Conservation (phyloP, 2,113 vertebrate species). For the Neofelis nebulosa region DNA sequence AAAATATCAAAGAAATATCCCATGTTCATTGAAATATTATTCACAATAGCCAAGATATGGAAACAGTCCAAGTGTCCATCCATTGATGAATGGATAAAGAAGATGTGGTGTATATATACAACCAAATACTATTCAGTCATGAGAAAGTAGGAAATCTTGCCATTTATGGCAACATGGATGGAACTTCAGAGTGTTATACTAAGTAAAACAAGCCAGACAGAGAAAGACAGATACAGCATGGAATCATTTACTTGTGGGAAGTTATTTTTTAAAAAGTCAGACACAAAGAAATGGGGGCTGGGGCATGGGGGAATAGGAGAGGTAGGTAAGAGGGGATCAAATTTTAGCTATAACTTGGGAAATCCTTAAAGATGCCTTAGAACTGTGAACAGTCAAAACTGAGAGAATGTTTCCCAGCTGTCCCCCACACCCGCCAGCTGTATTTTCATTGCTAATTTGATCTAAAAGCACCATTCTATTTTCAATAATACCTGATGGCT, state of each 20-base stretch:
- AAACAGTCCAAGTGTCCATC: neutral
- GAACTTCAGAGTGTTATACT: neutral
- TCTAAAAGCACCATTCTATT: neutral
- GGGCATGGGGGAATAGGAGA: neutral
- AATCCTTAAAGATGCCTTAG: neutral
- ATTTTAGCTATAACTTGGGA: neutral
- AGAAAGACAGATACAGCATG: neutral
- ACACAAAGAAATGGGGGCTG: neutral
- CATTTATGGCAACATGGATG: neutral
- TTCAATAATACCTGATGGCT: neutral
- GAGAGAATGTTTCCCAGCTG: neutral
- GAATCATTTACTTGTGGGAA: neutral
- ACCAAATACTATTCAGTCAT: neutral
- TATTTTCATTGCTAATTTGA: neutral
- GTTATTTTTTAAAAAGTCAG: neutral
- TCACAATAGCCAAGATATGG: neutral
- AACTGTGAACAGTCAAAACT: neutral
- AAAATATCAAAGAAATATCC: neutral
- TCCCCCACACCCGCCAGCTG: neutral
- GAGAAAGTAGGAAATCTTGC: neutral
- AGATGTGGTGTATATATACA: neutral
- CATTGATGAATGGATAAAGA: neutral
- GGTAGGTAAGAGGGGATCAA: neutral
- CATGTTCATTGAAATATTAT: neutral
- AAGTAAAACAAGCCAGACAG: neutral